Conservation (phyloP, 2,888 invertebrate species). For the Endotricha flammealis region DNA sequence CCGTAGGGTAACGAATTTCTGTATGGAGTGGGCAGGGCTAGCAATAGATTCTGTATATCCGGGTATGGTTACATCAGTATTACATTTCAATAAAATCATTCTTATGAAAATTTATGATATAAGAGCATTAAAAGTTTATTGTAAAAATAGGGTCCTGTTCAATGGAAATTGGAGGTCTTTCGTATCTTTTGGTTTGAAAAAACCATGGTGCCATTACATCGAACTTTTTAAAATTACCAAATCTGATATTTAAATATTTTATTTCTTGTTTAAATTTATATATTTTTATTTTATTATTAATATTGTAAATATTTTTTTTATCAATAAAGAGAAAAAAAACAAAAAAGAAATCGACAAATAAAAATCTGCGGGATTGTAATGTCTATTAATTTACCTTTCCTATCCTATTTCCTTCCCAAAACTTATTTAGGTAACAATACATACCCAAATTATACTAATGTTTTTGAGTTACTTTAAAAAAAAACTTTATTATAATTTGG, state of each 20-base stretch:
- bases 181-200: slow-evolving; percentile 25
- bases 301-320: slow-evolving; percentile 21
- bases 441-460: too few species aligned
- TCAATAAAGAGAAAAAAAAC: slow-evolving; percentile 20
- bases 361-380: slow-evolving; percentile 30
- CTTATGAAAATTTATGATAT: too few species aligned
- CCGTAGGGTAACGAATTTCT: too few species aligned
- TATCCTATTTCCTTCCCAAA: slow-evolving; percentile 27
- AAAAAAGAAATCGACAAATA: slow-evolving; percentile 28
- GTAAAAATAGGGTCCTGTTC: too few species aligned
- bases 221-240: too few species aligned
- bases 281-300: slow-evolving; percentile 17
- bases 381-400: slow-evolving; percentile 49
- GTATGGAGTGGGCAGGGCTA: too few species aligned
- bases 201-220: slow-evolving; percentile 67
- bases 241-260: slow-evolving; percentile 16
- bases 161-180: slow-evolving; percentile 49
- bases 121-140: slow-evolving; percentile 9
- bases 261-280: slow-evolving; percentile 13
- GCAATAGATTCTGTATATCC: too few species aligned
- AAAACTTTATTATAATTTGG: too few species aligned
- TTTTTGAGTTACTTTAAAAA: too few species aligned
- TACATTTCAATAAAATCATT: too few species aligned
- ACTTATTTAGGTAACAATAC: slow-evolving; percentile 11
- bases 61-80: too few species aligned